These are phyloP conservation scores for Lycaena phlaeas DNA, from an alignment of 2,888 invertebrate species.

Conservation along the genomic window DNA sequence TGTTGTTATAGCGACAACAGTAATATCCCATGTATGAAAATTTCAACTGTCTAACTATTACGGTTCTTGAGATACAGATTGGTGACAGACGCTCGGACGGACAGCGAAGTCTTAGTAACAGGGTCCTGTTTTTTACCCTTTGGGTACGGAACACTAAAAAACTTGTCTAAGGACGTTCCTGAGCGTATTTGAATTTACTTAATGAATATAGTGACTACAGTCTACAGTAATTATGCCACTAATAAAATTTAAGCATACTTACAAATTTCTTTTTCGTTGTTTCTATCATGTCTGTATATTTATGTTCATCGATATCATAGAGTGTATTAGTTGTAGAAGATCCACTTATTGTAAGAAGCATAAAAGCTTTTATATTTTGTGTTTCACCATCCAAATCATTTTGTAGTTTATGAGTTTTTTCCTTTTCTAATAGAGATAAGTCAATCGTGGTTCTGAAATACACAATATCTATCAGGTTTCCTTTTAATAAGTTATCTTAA, in stretches of 20 bases:
- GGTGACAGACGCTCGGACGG: too few relatives aligned
- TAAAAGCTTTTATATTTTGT: slow-evolving; percentile 76
- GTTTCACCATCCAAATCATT: slow-evolving; percentile 87
- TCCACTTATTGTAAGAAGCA: slow-evolving; percentile 93
- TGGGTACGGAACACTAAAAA: too few relatives aligned
- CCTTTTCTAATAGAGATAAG: slow-evolving; percentile 83
- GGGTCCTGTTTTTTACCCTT: too few relatives aligned
- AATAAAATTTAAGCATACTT: slow-evolving; percentile 35
- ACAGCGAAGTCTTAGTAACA: too few relatives aligned
- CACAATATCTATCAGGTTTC: too few relatives aligned
- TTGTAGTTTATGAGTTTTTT: slow-evolving; percentile 90
- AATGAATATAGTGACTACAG: background rate
- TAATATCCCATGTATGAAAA: too few relatives aligned
- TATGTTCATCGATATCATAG: slow-evolving; percentile 85
- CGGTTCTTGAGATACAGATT: too few relatives aligned
- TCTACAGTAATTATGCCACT: background rate
- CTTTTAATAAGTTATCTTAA: too few relatives aligned
- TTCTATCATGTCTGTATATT: slow-evolving; percentile 47
- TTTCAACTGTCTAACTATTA: too few relatives aligned
- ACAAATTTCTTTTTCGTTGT: slow-evolving; percentile 66
- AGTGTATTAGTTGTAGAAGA: slow-evolving; percentile 88
- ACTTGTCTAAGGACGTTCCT: too few relatives aligned
- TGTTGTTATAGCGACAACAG: too few relatives aligned
- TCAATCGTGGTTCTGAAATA: slow-evolving; percentile 78
- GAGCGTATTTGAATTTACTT: background rate